Conservation (phyloP, 2,888 invertebrate species). For the Cephus rjabovi region DNA sequence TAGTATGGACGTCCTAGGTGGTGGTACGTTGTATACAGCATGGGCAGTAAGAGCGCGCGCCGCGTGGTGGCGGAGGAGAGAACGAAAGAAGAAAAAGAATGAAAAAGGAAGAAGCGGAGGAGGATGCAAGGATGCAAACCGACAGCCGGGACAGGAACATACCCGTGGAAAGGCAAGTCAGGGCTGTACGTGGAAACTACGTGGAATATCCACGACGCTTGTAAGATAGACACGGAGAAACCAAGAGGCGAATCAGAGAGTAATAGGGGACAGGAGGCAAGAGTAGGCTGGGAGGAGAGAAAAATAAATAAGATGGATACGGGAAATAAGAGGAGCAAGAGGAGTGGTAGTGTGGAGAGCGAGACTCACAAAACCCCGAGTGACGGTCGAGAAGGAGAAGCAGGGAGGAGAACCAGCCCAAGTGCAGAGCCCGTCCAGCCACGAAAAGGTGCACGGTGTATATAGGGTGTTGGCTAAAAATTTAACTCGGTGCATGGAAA, state of each 20-base stretch:
- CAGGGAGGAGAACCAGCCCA: slow-evolving; percentile 40
- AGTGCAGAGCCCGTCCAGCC: slow-evolving; percentile 34
- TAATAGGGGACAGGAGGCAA: not conserved
- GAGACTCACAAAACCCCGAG: not conserved
- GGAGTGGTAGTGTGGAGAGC: slow-evolving; percentile 30
- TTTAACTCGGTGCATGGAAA: not conserved
- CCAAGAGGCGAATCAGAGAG: slow-evolving; percentile 15
- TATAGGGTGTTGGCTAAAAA: slow-evolving; percentile 40
- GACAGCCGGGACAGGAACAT: slow-evolving; percentile 38
- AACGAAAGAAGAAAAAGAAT: not conserved
- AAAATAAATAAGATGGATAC: slow-evolving; percentile 20
- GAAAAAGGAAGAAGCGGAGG: not conserved
- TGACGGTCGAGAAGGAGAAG: slow-evolving; percentile 23
- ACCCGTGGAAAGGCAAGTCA: slow-evolving; percentile 30
- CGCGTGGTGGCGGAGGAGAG: not conserved
- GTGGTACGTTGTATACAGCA: not conserved
- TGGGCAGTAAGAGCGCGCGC: not conserved
- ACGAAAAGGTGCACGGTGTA: slow-evolving; percentile 40
- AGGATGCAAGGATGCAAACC: slow-evolving; percentile 33
- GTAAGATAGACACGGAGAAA: slow-evolving; percentile 5
- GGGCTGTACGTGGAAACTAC: slow-evolving; percentile 5
- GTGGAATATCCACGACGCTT: slow-evolving; percentile 13
- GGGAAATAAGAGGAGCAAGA: slow-evolving; percentile 40
- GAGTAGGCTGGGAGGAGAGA: not conserved
- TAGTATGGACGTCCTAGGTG: not conserved